phyloP scores from a whole-genome alignment of 2,113 vertebrate genomes.

The Odobenus rosmarus region DNA sequence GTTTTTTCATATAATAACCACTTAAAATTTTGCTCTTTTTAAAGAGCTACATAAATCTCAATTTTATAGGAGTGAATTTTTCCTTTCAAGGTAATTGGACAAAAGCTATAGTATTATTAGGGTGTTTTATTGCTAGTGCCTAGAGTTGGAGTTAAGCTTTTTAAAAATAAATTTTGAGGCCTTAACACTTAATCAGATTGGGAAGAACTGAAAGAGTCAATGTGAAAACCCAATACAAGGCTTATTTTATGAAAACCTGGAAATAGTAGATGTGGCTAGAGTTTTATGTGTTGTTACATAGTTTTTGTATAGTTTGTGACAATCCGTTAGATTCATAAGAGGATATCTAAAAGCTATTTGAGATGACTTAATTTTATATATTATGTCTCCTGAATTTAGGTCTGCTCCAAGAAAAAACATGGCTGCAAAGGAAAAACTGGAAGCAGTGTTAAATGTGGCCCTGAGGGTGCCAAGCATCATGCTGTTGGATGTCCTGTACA shows the following conservation, averaged over 20 bases:
- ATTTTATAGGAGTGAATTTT: neutral
- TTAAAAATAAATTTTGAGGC: constrained; percentile 42
- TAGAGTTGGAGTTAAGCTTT: constrained; percentile 50
- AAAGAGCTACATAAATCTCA: neutral
- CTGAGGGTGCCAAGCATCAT: constrained; percentile 98
- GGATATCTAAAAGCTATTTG: constrained; percentile 60
- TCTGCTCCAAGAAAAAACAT: constrained; percentile 85
- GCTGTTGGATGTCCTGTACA: constrained; percentile 97
- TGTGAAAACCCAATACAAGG: neutral
- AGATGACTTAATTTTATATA: constrained; percentile 73
- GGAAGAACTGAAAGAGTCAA: neutral
- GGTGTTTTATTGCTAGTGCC: constrained; percentile 32
- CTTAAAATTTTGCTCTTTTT: constrained; percentile 46
- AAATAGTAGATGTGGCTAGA: constrained; percentile 60
- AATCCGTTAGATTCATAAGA: constrained; percentile 62
- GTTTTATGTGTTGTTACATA: constrained; percentile 41
- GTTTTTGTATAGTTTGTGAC: constrained; percentile 69
- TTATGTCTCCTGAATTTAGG: constrained; percentile 81
- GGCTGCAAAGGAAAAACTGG: constrained; percentile 95
- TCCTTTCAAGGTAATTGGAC: neutral
- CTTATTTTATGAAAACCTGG: constrained; percentile 59
- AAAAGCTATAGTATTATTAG: neutral
- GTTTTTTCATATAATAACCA: constrained; percentile 21
- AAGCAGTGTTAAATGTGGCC: constrained; percentile 98
- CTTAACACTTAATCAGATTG: neutral